Evolutionary conservation across 2,113 vertebrate species (phyloP).

Genomic region (Bagarius yarrelli): DNA sequence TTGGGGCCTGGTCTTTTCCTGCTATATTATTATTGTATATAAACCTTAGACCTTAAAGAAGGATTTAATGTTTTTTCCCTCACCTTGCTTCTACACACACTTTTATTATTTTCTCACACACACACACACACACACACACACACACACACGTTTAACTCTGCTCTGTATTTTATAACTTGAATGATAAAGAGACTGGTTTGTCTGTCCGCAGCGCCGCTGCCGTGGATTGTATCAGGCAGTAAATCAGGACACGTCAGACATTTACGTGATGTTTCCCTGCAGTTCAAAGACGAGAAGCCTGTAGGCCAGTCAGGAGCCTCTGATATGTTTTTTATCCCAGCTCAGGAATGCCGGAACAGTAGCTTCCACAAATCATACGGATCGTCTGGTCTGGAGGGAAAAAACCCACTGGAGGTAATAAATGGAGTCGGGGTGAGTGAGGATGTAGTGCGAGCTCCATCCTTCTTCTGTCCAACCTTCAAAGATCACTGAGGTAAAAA

Average conservation of each 20-base stretch:
- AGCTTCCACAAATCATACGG: slow-evolving; percentile 40
- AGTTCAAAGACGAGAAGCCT: slow-evolving; percentile 15
- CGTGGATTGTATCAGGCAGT: slow-evolving; percentile 1
- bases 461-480: background rate
- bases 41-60: background rate
- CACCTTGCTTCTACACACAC: too few species aligned
- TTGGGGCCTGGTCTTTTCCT: background rate
- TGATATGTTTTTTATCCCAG: slow-evolving; percentile 32
- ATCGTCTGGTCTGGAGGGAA: background rate
- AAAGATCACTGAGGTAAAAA: background rate
- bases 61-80: background rate
- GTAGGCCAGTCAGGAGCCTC: slow-evolving; percentile 11
- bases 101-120: too few species aligned
- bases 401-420: background rate
- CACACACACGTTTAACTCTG: too few species aligned
- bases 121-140: too few species aligned
- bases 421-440: background rate
- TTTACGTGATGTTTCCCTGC: slow-evolving; percentile 21
- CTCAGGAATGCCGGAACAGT: slow-evolving; percentile 32
- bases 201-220: background rate
- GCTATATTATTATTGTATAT: background rate
- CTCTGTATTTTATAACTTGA: too few species aligned
- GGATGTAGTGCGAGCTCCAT: background rate
- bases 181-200: background rate
- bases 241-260: slow-evolving; percentile 16